Evolutionary conservation across 1,140 invertebrate genomes (phyloP), one percentile per base, ranked within the genome.

Genomic region (Centruroides sculpturatus): DNA sequence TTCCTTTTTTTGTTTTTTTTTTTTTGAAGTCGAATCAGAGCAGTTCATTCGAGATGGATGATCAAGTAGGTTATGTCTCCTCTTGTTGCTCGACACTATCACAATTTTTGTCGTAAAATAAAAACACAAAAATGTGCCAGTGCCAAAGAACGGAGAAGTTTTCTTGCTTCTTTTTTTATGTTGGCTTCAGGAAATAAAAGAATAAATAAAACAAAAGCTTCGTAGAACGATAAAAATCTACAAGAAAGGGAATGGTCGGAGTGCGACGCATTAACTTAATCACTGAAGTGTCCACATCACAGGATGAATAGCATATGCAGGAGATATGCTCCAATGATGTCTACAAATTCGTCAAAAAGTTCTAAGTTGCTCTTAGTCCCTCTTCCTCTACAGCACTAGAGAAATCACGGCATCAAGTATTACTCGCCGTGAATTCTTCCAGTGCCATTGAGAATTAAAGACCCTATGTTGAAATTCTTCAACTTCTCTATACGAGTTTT

Each of bases 41-140:
- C 41, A 41, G 8, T 41, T 41, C 41, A 41, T 41, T 41, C 41
- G 41, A 41, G 5, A 8, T 41, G 41, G 8, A 41, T 41, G 41
- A 41, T 41, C 41, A 41, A 41, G 41, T 41, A 51, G 46, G 49
- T 57, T 35, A 46, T 55, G 55, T 61, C 66, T 68, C 64, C 62
- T 62, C 66, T 56, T 62, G 64, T 69, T 70, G 70, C 66, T 70
- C 63, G 69, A 70, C 69, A 70, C 69, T 68, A 67, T 62, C 68
- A 70, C 69, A 70, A 68, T 70, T 70, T 70, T 70, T 67, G 66
- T 67, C 56, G 67, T 67, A 55, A 46, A 65, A 64, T 64, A 52
- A 48, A 54, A 54, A 69, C 67, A 70, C 69, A 70, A 70, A 70
- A 70, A 70, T 70, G 69, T 70, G 69, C 69, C 65, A 70, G 69